phyloP scores from a whole-genome alignment of 2,797 vertebrate genomes.

The Myiothlypis chrysogaster region DNA sequence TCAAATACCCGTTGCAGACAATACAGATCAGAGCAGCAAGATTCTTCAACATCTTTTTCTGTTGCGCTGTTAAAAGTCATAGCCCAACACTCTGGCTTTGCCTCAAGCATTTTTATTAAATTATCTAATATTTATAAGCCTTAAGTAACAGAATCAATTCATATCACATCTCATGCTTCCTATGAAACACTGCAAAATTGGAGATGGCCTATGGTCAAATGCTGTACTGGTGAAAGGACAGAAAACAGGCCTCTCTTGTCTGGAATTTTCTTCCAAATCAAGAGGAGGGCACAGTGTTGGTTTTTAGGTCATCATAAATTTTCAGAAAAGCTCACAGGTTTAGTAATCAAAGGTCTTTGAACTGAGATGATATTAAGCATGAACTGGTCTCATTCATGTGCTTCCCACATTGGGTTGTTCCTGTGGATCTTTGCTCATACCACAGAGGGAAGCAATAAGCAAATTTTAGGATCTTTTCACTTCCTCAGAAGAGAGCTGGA shows the following conservation, averaged over 20 bases:
- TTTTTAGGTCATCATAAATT: neutral
- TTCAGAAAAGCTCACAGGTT: neutral
- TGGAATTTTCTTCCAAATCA: neutral
- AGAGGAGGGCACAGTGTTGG: neutral
- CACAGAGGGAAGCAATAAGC: neutral
- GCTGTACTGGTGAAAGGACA: neutral
- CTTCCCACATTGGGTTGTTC: neutral
- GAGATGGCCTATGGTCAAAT: neutral
- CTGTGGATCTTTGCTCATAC: neutral
- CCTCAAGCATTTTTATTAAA: neutral
- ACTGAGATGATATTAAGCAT: neutral
- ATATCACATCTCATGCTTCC: neutral
- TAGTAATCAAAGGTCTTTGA: neutral
- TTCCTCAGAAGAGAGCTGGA: neutral
- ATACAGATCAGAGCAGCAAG: neutral
- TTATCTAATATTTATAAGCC: neutral
- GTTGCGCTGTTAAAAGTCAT: neutral
- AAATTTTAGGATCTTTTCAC: neutral
- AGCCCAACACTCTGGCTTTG: neutral
- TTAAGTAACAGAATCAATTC: neutral
- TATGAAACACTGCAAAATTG: neutral
- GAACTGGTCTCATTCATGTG: neutral
- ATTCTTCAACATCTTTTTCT: neutral
- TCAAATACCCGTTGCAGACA: neutral
- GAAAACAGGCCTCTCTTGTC: neutral